These are phyloP conservation scores for Heteromyza rotundicornis DNA, from an alignment of 2,888 invertebrate genomes.

Conservation along the genomic window DNA sequence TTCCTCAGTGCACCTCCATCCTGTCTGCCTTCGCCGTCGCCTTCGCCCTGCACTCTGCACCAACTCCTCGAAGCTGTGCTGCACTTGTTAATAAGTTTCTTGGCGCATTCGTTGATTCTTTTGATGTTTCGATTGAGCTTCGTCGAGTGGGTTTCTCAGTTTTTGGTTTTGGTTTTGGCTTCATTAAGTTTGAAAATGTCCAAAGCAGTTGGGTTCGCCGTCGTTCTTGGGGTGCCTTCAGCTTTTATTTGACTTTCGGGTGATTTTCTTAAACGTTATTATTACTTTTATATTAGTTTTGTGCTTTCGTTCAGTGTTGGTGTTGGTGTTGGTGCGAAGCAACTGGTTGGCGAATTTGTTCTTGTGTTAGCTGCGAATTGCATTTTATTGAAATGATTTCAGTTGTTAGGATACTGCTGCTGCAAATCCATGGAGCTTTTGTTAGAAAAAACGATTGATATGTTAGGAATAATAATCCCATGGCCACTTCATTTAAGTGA, in stretches of 20 bases:
- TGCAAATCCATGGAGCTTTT: too few species aligned
- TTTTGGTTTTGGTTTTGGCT: slow-evolving; percentile 36
- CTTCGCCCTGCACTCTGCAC: neutral
- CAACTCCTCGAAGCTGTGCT: slow-evolving; percentile 23
- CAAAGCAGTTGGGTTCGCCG: slow-evolving; percentile 22
- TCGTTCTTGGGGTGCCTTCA: slow-evolving; percentile 21
- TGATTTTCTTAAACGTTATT: slow-evolving; percentile 53
- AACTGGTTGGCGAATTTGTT: slow-evolving; percentile 41
- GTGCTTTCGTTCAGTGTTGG: slow-evolving; percentile 7
- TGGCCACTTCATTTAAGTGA: too few species aligned
- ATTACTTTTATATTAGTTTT: slow-evolving; percentile 43
- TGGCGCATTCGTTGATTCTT: slow-evolving; percentile 35
- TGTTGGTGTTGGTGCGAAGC: slow-evolving; percentile 31
- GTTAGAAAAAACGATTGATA: too few species aligned
- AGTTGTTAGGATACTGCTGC: too few species aligned
- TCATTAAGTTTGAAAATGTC: slow-evolving; percentile 40
- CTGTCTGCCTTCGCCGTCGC: slow-evolving; percentile 18
- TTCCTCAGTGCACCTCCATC: slow-evolving; percentile 47
- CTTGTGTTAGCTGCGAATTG: slow-evolving; percentile 3
- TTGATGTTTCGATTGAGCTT: slow-evolving; percentile 52
- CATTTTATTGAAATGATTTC: too few species aligned
- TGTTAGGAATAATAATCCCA: too few species aligned
- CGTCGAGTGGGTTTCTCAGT: slow-evolving; percentile 41
- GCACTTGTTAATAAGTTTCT: slow-evolving; percentile 58
- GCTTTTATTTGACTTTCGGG: slow-evolving; percentile 39